Percentiles rank a stretch among this genome's conserved stretches.
Evolutionary conservation across 1,140 invertebrate species (phyloP).

Genomic region (Drosophila bipectinata): DNA sequence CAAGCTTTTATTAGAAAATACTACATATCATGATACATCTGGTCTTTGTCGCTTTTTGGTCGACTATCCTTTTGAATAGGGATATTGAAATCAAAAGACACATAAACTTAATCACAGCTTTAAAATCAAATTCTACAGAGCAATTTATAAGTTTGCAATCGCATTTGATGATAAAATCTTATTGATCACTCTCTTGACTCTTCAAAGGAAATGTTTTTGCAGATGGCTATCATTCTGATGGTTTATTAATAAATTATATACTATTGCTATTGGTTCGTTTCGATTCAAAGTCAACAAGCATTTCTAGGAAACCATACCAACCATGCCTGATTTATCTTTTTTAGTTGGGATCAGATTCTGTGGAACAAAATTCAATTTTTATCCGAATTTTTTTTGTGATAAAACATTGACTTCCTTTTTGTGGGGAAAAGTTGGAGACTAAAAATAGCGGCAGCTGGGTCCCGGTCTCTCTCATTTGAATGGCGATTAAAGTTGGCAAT

Average conservation of each 20-base stretch:
- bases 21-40: not conserved
- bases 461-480: not conserved
- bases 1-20: not conserved
- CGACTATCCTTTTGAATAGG: too few species aligned
- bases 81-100: too few species aligned
- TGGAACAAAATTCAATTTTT: not conserved
- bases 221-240: not conserved
- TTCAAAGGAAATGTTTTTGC: not conserved
- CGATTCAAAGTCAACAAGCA: not conserved
- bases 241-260: too few species aligned
- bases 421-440: not conserved
- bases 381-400: not conserved
- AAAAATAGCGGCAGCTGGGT: slow-evolving; percentile 33
- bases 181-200: not conserved
- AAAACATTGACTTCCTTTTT: too few species aligned
- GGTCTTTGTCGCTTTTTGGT: too few species aligned
- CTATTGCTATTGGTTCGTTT: too few species aligned
- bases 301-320: not conserved
- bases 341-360: not conserved
- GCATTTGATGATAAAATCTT: not conserved
- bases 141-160: not conserved
- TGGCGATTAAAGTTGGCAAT: slow-evolving; percentile 69
- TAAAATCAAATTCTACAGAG: not conserved
- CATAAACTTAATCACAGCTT: not conserved
- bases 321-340: not conserved